Evolutionary conservation across 2,888 invertebrate genomes (phyloP).

Genomic region (Tolmerus cingulatus): DNA sequence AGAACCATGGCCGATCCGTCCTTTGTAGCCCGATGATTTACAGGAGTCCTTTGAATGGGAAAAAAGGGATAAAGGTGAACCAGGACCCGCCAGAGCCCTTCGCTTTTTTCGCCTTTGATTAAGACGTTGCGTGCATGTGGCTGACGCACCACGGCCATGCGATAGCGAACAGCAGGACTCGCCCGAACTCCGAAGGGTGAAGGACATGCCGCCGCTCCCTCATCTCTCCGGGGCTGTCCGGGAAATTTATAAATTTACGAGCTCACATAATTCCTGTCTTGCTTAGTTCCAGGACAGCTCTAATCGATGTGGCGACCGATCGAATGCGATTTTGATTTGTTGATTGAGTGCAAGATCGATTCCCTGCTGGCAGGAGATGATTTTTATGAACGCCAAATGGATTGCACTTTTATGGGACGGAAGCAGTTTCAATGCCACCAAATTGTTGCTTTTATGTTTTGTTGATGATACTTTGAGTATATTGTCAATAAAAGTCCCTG

Average conservation of each 20-base stretch:
- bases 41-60: not conserved
- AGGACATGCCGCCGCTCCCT: not conserved
- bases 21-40: slow-evolving; percentile 36
- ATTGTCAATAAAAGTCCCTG: not conserved
- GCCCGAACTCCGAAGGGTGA: not conserved
- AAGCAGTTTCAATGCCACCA: not conserved
- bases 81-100: not conserved
- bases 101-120: slow-evolving; percentile 24
- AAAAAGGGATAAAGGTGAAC: slow-evolving; percentile 37
- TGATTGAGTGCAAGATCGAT: not conserved
- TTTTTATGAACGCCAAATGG: not conserved
- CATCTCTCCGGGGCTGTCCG: not conserved
- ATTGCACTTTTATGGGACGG: not conserved
- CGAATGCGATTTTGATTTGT: slow-evolving; percentile 37
- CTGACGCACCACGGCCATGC: slow-evolving; percentile 13
- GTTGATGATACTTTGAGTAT: slow-evolving; percentile 6
- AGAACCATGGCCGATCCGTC: slow-evolving; percentile 31
- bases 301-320: slow-evolving; percentile 21
- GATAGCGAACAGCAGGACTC: slow-evolving; percentile 8
- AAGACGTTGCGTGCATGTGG: slow-evolving; percentile 36
- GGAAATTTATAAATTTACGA: not conserved
- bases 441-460: slow-evolving; percentile 28
- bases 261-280: slow-evolving; percentile 26
- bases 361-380: not conserved
- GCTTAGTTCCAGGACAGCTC: slow-evolving; percentile 3